Evolutionary conservation across 2,113 vertebrate genomes (phyloP).

Genomic region (Pycnonotus jocosus): DNA sequence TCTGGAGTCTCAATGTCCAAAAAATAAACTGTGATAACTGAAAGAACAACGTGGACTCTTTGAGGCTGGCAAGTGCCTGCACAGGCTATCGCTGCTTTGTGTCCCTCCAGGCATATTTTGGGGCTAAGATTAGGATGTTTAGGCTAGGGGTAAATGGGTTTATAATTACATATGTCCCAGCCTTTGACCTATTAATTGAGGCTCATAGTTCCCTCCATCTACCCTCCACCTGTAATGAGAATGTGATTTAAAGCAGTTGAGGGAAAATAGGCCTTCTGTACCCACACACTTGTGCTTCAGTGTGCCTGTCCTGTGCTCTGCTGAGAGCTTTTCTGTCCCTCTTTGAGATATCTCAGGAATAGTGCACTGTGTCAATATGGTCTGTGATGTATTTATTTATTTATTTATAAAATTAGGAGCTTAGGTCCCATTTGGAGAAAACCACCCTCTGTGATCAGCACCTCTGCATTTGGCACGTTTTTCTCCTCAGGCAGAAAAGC

Average conservation of each 20-base stretch:
- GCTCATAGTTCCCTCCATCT: background rate
- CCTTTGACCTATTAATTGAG: background rate
- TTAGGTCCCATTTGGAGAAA: background rate
- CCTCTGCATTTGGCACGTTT: background rate
- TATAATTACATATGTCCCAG: background rate
- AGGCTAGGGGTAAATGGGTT: background rate
- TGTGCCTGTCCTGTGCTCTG: background rate
- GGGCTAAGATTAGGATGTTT: conserved; percentile 36
- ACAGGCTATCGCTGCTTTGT: rapidly evolving
- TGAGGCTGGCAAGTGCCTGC: background rate
- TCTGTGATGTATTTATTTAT: background rate
- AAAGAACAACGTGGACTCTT: background rate
- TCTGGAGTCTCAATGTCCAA: background rate
- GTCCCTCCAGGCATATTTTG: background rate
- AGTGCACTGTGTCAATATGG: no score
- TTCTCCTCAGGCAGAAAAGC: background rate
- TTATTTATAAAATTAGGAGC: background rate
- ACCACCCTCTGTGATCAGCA: background rate
- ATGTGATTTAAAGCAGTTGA: background rate
- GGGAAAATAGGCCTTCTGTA: background rate
- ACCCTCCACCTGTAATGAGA: background rate
- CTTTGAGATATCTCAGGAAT: no score
- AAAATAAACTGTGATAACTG: conserved; percentile 14
- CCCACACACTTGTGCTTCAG: rapidly evolving
- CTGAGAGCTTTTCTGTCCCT: background rate